phyloP scores from a whole-genome alignment of 1,140 invertebrate genomes.

The Uloborus diversus region DNA sequence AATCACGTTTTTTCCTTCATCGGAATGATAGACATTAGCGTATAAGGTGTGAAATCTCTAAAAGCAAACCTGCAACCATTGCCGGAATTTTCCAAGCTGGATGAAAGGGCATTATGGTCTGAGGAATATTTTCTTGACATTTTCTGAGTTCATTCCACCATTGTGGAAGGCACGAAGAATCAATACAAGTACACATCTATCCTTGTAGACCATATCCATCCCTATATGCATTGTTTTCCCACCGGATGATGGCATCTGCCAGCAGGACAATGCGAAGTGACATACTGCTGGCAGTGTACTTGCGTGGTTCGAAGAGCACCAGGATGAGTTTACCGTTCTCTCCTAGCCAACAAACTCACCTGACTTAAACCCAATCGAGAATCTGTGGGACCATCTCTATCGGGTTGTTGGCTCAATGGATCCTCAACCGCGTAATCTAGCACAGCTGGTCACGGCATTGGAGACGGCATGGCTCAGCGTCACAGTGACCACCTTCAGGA shows the following conservation, averaged over 20 bases:
- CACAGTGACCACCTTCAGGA: background rate
- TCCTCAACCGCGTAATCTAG: background rate
- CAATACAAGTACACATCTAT: no score
- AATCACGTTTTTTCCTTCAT: slow-evolving; percentile 2
- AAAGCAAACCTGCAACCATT: background rate
- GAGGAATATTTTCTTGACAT: no score
- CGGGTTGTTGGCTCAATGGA: background rate
- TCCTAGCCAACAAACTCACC: background rate
- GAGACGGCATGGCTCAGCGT: background rate
- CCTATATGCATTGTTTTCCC: background rate
- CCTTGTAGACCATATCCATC: no score
- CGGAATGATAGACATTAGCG: no score
- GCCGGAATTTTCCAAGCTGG: background rate
- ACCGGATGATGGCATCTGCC: background rate
- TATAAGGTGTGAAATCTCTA: background rate
- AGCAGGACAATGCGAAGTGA: slow-evolving; percentile 19
- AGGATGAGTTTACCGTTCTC: background rate
- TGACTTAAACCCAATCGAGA: slow-evolving; percentile 9
- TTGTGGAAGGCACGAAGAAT: no score
- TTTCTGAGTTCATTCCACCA: no score
- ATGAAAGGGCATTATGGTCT: no score
- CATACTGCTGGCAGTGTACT: background rate
- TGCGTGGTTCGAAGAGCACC: background rate
- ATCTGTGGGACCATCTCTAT: slow-evolving; percentile 6
- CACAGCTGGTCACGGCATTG: background rate